Base-by-base conservation (phyloP, 2,888 invertebrate genomes). In the Caenorhabditis afra region DNA sequence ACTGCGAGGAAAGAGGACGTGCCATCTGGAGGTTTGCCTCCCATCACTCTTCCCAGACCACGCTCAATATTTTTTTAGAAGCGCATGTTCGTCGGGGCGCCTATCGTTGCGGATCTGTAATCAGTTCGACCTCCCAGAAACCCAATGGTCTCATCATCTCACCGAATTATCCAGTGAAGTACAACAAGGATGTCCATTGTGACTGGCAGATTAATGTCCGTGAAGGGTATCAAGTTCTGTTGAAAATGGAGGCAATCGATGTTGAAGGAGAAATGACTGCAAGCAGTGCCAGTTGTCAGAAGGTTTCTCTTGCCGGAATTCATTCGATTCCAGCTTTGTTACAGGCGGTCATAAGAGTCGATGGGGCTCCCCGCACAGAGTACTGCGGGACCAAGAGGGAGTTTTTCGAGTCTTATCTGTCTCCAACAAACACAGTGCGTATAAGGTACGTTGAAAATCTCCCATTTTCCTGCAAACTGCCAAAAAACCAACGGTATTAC, bases 181-280 rank as follows among this genome's bases (percentile, higher is more conserved):
- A 98, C 92, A 94, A 94, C 53, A 88, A 91, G 53, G 94, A 95
- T 57, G 94, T 94, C 91, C 95, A 95, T 81, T 99, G 98, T 92
- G 96, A 97, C 92, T 99, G 98, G 98, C 95, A 94, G 91, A 95
- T 99, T 90, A 68, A 68, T 22, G 89, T 85, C 3, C 74, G 88
- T 8, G 67, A 75, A 18, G 86, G 84, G 5, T 81, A 87, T 70
- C 67, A 87, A 79, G 94, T 99, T 88, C 93, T 97, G 90, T 93
- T 99, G 90, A 94, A 95, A 91, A 95, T 98, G 91, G 94, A 95
- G 90, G 93, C 93, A 84, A 96, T 99, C 90, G 94, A 95, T 67
- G 94, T 98, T 73, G 98, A 99, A 91, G 98, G 98, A 84, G 85
- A 85, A 55, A 90, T 90, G 82, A 81, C 83, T 29, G 73, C 81